phyloP scores from a whole-genome alignment of 2,113 vertebrate genomes.

The Myocastor coypus region DNA sequence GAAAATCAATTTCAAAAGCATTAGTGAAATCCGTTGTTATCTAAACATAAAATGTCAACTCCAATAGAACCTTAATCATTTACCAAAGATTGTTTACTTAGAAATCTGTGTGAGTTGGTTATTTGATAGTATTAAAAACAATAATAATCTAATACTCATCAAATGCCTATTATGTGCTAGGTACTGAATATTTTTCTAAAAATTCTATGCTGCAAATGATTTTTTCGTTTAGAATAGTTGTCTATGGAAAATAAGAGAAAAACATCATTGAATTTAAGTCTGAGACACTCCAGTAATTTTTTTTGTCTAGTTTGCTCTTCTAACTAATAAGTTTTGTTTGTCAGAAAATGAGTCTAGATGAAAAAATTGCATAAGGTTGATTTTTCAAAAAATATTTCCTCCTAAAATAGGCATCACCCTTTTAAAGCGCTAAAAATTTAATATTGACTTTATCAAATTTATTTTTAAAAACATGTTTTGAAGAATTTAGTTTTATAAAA shows the following conservation, averaged over 20 bases:
- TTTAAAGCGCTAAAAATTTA: slow-evolving; percentile 14
- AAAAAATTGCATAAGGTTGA: background rate
- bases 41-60: background rate
- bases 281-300: background rate
- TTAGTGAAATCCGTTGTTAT: slow-evolving; percentile 10
- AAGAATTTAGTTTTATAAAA: background rate
- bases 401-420: background rate
- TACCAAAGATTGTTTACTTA: slow-evolving; percentile 14
- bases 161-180: background rate
- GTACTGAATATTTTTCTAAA: slow-evolving; percentile 45
- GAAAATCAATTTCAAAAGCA: slow-evolving; percentile 29
- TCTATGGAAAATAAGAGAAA: background rate
- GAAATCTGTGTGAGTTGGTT: background rate
- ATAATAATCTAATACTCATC: background rate
- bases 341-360: background rate
- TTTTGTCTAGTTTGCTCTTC: background rate
- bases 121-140: slow-evolving; percentile 14
- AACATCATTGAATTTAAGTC: background rate
- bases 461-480: background rate
- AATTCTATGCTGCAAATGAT: background rate
- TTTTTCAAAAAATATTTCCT: slow-evolving; percentile 10
- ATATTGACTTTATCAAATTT: background rate
- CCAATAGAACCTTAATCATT: background rate
- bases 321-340: background rate
- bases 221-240: slow-evolving; percentile 37